phyloP scores from a whole-genome alignment of 2,113 vertebrate species.

The Dunckerocampus dactyliophorus region DNA sequence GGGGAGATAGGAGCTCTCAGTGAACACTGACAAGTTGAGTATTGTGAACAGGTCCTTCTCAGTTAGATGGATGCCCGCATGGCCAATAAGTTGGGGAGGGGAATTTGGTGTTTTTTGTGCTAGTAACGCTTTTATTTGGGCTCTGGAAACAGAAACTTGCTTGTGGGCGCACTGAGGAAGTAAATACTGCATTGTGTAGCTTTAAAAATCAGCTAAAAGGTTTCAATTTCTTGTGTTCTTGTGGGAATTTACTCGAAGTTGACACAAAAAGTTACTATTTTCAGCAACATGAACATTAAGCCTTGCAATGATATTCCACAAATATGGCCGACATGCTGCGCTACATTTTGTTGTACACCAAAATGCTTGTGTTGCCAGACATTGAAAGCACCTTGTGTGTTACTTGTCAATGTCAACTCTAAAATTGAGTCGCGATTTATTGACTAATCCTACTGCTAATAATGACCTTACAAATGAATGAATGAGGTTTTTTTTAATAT shows the following conservation, averaged over 20 bases:
- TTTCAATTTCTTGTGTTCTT: not conserved
- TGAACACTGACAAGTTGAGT: slow-evolving; percentile 54
- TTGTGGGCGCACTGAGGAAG: not conserved
- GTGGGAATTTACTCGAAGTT: not conserved
- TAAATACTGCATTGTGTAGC: not conserved
- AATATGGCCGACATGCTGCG: no score
- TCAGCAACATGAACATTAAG: not conserved
- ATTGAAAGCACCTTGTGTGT: no score
- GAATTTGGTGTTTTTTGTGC: slow-evolving; percentile 27
- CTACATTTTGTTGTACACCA: no score
- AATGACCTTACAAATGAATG: no score
- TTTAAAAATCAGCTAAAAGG: not conserved
- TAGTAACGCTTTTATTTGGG: not conserved
- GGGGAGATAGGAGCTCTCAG: slow-evolving; percentile 53
- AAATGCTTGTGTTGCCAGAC: no score
- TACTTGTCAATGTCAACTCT: no score
- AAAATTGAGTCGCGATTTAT: no score
- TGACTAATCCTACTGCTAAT: no score
- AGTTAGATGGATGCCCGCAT: slow-evolving; percentile 24
- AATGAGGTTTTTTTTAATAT: no score
- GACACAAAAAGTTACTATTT: not conserved
- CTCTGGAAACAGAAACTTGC: not conserved
- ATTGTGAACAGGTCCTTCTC: slow-evolving; percentile 53
- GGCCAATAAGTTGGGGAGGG: slow-evolving; percentile 39
- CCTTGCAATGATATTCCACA: no score